These are phyloP conservation scores for Byasa hedistus DNA, from an alignment of 2,888 invertebrate genomes.

Conservation along the genomic window DNA sequence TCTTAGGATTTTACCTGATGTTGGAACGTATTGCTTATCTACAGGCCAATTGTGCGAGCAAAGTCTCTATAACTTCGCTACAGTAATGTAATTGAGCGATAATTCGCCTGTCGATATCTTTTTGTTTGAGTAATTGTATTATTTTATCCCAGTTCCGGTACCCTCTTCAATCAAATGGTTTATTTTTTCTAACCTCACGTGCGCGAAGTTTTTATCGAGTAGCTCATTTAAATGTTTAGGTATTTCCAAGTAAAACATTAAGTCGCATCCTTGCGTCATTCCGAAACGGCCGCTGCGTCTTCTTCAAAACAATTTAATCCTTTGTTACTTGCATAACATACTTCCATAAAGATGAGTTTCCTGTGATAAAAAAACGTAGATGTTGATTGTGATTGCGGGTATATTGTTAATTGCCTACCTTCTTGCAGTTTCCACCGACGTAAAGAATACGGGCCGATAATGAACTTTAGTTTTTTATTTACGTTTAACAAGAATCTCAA, in stretches of 20 bases:
- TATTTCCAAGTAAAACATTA: conserved; percentile 10
- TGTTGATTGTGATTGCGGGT: conserved; percentile 19
- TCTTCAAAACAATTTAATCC: conserved; percentile 14
- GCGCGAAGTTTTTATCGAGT: neutral
- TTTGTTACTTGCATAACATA: conserved; percentile 14
- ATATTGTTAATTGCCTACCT: conserved; percentile 7
- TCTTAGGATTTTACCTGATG: too few relatives aligned
- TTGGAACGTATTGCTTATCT: too few relatives aligned
- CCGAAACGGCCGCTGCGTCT: neutral
- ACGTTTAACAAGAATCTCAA: too few relatives aligned
- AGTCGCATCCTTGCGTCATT: neutral
- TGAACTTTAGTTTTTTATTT: too few relatives aligned
- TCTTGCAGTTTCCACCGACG: conserved; percentile 1
- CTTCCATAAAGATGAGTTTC: conserved; percentile 12
- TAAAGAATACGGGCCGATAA: neutral
- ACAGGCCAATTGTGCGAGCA: too few relatives aligned
- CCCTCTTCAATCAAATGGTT: too few relatives aligned
- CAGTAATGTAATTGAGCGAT: too few relatives aligned
- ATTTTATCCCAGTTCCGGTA: too few relatives aligned
- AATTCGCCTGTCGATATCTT: too few relatives aligned
- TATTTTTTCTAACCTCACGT: neutral
- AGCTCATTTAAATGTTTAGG: conserved; percentile 1
- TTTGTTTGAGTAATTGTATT: too few relatives aligned
- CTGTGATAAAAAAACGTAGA: conserved; percentile 20
- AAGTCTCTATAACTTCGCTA: too few relatives aligned